A percentile compares a stretch with the other conserved stretches of the same genome.
Evolutionary conservation across 2,113 vertebrate genomes (phyloP).

Genomic region (Lycocorax pyrrhopterus): DNA sequence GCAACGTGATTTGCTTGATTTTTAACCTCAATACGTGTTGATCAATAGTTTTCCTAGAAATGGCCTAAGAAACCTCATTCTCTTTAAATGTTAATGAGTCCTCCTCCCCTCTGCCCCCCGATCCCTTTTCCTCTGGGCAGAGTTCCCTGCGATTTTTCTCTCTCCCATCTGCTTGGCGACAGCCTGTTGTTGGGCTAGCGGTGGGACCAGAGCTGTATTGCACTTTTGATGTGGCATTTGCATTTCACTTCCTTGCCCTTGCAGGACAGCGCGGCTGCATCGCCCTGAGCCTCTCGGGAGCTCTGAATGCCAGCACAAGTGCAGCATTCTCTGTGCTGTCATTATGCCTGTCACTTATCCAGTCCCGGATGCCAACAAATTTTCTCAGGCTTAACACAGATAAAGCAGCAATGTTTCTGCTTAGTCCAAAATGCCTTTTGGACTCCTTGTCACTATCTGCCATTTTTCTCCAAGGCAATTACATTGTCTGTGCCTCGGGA

Average conservation of each 20-base stretch:
- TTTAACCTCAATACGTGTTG: not conserved
- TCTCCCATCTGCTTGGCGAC: slow-evolving; percentile 58
- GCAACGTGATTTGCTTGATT: not conserved
- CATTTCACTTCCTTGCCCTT: slow-evolving; percentile 50
- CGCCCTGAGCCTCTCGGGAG: slow-evolving; percentile 18
- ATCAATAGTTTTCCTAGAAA: slow-evolving; percentile 17
- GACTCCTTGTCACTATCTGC: slow-evolving; percentile 56
- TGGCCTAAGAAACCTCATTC: not conserved
- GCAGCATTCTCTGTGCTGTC: slow-evolving; percentile 57
- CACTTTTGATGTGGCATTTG: slow-evolving; percentile 20
- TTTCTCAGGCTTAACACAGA: slow-evolving; percentile 67
- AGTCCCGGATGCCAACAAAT: slow-evolving; percentile 63
- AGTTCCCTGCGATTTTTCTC: slow-evolving; percentile 56
- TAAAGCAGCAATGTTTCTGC: slow-evolving; percentile 65
- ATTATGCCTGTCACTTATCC: slow-evolving; percentile 67
- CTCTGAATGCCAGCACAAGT: slow-evolving; percentile 60
- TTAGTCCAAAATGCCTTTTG: slow-evolving; percentile 58
- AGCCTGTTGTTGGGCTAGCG: slow-evolving; percentile 22
- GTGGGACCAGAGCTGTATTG: not conserved
- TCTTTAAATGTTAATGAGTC: slow-evolving; percentile 50
- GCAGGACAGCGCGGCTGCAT: slow-evolving; percentile 22
- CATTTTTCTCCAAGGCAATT: slow-evolving; percentile 58
- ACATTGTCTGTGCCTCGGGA: slow-evolving; percentile 35
- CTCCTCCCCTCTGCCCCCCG: not conserved
- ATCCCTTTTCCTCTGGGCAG: slow-evolving; percentile 28